These are phyloP conservation scores for Hemibagrus wyckioides DNA, from an alignment of 2,113 vertebrate genomes.

Conservation along the genomic window DNA sequence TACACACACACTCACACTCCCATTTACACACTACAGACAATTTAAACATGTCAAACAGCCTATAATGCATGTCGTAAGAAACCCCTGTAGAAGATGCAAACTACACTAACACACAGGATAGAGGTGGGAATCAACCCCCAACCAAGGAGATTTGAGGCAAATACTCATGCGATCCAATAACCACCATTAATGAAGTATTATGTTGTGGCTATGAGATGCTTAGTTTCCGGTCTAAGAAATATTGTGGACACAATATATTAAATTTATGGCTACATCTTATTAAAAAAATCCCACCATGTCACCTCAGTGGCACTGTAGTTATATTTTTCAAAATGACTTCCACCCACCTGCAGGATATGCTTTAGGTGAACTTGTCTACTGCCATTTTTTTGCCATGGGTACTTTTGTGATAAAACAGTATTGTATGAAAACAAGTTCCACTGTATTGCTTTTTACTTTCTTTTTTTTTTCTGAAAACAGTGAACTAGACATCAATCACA, in stretches of 20 bases:
- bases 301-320: background rate
- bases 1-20: no score
- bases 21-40: no score
- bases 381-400: constrained; percentile 70
- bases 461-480: constrained; percentile 44
- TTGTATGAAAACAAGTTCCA: constrained; percentile 49
- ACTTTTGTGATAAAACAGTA: constrained; percentile 46
- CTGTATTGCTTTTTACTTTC: constrained; percentile 63
- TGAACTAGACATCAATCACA: constrained; percentile 64
- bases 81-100: no score
- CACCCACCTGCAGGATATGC: constrained; percentile 62
- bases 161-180: no score
- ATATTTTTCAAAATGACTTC: constrained; percentile 24
- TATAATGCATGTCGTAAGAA: no score
- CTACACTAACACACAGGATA: no score
- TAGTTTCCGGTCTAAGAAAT: background rate
- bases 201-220: background rate
- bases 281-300: background rate
- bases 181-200: background rate
- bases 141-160: no score
- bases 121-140: no score
- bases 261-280: no score
- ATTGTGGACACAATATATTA: no score
- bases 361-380: constrained; percentile 56
- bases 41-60: no score